Evolutionary conservation across 2,113 vertebrate genomes (phyloP).

Genomic region (Megaceryle maxima): DNA sequence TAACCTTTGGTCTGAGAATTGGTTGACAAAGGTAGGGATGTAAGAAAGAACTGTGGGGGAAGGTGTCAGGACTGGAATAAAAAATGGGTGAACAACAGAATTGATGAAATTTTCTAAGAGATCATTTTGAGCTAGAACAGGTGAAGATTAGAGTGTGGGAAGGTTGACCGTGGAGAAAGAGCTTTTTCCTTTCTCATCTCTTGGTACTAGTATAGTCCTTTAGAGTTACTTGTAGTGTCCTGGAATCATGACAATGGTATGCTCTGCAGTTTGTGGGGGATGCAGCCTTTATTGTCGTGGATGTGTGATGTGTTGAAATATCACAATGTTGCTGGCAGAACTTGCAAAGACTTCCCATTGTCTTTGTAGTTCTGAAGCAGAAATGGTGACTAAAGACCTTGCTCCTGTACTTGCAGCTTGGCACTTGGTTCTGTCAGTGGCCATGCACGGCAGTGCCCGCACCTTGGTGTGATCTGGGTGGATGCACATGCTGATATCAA

Average conservation of each 20-base stretch:
- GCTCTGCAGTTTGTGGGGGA: background rate
- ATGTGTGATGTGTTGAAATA: background rate
- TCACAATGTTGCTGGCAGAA: background rate
- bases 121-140: background rate
- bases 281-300: background rate
- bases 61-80: background rate
- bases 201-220: background rate
- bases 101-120: background rate
- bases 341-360: background rate
- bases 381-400: background rate
- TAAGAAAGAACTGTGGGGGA: background rate
- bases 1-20: background rate
- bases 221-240: background rate
- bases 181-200: background rate
- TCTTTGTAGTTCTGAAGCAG: background rate
- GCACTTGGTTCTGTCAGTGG: slow-evolving; percentile 91
- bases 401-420: slow-evolving; percentile 77
- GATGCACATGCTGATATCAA: slow-evolving; percentile 96
- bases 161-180: background rate
- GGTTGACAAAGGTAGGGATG: background rate
- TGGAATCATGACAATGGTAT: background rate
- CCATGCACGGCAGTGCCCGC: slow-evolving; percentile 87
- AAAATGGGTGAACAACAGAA: background rate
- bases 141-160: background rate
- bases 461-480: slow-evolving; percentile 94